A percentile compares a stretch with the other conserved stretches of the same genome.
Evolutionary conservation across 2,797 vertebrate genomes (phyloP).

Genomic region (Hafferia zeledoni): DNA sequence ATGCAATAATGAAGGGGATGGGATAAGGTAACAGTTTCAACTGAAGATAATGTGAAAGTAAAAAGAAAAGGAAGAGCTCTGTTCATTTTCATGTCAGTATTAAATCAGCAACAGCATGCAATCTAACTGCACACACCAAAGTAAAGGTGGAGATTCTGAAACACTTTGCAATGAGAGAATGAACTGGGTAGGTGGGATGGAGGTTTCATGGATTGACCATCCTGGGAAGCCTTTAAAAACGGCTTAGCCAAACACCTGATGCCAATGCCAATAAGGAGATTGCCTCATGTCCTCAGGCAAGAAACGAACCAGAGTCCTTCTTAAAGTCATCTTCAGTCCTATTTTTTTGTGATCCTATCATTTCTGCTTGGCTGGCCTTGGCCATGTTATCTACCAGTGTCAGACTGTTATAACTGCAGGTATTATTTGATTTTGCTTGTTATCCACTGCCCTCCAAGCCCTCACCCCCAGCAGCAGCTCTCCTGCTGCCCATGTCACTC

Average conservation of each 20-base stretch:
- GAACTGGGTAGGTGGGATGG: not conserved
- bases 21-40: not conserved
- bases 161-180: not conserved
- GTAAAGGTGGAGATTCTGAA: not conserved
- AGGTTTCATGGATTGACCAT: not conserved
- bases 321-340: slow-evolving; percentile 6
- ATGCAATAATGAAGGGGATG: not conserved
- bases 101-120: not conserved
- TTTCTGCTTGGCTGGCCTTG: slow-evolving; percentile 41
- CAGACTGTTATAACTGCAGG: not conserved
- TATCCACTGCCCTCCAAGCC: not conserved
- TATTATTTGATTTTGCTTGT: not conserved
- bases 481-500: not conserved
- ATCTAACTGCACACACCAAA: not conserved
- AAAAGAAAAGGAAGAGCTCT: not conserved
- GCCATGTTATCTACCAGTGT: not conserved
- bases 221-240: not conserved
- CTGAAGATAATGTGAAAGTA: not conserved
- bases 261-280: not conserved
- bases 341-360: slow-evolving; percentile 22
- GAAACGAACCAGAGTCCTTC: not conserved
- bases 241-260: not conserved
- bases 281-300: not conserved
- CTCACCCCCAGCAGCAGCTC: not conserved
- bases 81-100: not conserved